These are phyloP conservation scores for Rambutsinella grinnellia DNA, from an alignment of 2,888 invertebrate species.

Conservation along the genomic window DNA sequence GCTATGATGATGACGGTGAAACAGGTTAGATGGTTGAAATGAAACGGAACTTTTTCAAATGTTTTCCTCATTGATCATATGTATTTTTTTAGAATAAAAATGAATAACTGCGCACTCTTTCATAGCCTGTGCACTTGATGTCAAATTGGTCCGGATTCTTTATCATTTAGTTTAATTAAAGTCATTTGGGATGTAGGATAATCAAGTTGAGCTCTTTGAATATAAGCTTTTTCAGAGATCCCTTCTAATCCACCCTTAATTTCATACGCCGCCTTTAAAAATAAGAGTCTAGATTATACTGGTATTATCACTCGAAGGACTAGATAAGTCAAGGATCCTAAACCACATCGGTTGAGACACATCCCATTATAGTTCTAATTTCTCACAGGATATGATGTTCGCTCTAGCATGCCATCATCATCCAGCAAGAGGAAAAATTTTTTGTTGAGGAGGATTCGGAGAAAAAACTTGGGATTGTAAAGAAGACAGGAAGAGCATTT, in stretches of 20 bases:
- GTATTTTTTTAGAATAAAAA: conserved; percentile 11
- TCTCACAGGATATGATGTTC: conserved; percentile 43
- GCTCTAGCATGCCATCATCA: conserved; percentile 12
- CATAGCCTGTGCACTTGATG: too few species aligned
- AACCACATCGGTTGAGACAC: too few species aligned
- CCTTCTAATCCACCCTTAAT: too few species aligned
- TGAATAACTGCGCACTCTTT: background rate
- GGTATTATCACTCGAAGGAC: too few species aligned
- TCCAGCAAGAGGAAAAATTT: conserved; percentile 41
- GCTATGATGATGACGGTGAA: conserved; percentile 32
- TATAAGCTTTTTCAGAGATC: too few species aligned
- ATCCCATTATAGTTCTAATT: background rate
- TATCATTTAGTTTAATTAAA: too few species aligned
- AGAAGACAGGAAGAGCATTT: conserved; percentile 56
- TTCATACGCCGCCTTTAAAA: too few species aligned
- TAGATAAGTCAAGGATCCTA: too few species aligned
- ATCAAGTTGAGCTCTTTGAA: too few species aligned
- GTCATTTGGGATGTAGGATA: too few species aligned
- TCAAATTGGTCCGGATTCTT: too few species aligned
- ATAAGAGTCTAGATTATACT: too few species aligned
- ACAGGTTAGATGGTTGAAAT: conserved; percentile 54
- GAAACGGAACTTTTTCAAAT: conserved; percentile 49
- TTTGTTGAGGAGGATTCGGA: conserved; percentile 26
- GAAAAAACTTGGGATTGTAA: conserved; percentile 10
- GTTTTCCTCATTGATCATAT: conserved; percentile 52